phyloP scores from a whole-genome alignment of 2,113 vertebrate species.

The Leucoraja erinaceus region DNA sequence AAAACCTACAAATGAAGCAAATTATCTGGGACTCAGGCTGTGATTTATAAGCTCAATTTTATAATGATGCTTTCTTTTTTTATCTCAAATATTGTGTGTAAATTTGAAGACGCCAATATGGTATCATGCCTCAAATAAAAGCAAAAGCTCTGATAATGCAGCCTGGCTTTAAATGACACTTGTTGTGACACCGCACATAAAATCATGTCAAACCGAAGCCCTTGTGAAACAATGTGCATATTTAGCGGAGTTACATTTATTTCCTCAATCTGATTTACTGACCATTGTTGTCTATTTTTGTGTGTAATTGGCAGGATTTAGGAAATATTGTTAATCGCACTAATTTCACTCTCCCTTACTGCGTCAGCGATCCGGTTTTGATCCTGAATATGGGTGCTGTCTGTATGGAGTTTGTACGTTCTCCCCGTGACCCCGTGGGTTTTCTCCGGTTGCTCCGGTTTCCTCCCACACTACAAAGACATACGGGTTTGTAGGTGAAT shows the following conservation, averaged over 20 bases:
- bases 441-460: too few species aligned
- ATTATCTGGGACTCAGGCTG: constrained; percentile 21
- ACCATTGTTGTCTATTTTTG: background rate
- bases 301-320: background rate
- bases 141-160: background rate
- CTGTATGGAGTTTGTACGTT: too few species aligned
- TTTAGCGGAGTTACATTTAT: background rate
- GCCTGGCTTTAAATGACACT: background rate
- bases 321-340: background rate
- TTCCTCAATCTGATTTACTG: background rate
- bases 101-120: constrained; percentile 23
- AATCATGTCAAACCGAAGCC: background rate
- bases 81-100: constrained; percentile 29
- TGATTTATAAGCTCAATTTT: constrained; percentile 33
- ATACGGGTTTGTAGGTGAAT: too few species aligned
- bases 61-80: constrained; percentile 31
- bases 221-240: background rate
- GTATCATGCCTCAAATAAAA: constrained; percentile 33
- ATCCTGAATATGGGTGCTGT: too few species aligned
- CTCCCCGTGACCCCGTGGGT: too few species aligned
- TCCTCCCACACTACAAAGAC: too few species aligned
- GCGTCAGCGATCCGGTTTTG: too few species aligned
- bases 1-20: constrained; percentile 11
- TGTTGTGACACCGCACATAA: background rate
- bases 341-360: background rate